Percentiles rank a stretch among this genome's conserved stretches.
These are phyloP conservation scores for Montipora capitata DNA, from an alignment of 92 coral and sea anemone species.

Conservation along the genomic window DNA sequence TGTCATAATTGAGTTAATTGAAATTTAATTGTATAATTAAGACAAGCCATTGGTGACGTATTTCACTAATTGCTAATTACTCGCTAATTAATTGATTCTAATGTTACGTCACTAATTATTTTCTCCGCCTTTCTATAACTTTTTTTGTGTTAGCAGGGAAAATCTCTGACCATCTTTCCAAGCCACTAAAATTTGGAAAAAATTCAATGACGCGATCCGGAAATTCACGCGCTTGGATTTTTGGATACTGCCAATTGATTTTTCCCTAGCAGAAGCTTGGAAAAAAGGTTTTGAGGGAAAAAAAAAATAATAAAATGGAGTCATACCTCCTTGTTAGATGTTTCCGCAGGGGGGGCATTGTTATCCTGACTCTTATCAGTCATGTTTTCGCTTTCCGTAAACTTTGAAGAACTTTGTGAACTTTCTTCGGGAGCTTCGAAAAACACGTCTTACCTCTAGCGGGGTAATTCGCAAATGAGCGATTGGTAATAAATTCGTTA, in stretches of 20 bases:
- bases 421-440: conserved; percentile 13
- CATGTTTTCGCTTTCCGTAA: background rate
- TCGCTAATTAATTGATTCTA: background rate
- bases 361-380: background rate
- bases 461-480: conserved; percentile 10
- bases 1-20: no score
- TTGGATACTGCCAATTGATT: no score
- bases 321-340: conserved; percentile 14
- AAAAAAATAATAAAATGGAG: background rate
- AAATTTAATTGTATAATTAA: background rate
- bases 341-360: background rate
- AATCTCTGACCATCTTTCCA: background rate
- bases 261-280: no score
- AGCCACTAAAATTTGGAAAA: no score
- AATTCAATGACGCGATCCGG: no score
- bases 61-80: background rate
- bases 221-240: no score
- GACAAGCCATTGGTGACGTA: background rate
- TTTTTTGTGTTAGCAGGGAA: background rate
- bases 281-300: background rate
- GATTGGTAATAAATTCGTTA: background rate
- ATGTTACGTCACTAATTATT: background rate
- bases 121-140: background rate
- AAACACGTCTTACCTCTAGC: conserved; percentile 39
- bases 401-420: background rate